Evolutionary conservation across 2,888 invertebrate species (phyloP).

Genomic region (Unio pictorum): DNA sequence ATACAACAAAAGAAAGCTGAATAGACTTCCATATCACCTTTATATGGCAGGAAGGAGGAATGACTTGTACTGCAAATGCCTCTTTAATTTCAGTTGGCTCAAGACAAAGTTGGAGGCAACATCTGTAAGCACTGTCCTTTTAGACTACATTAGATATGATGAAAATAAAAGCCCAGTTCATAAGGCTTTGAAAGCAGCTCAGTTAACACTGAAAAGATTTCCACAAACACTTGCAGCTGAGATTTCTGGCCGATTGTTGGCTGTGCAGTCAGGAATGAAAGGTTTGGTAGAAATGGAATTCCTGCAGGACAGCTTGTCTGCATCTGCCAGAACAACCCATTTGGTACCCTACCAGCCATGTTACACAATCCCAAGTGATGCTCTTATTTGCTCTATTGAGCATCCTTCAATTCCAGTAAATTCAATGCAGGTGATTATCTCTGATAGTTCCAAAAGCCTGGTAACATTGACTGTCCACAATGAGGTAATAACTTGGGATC

Average conservation of each 20-base stretch:
- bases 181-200: conserved; percentile 34
- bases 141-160: conserved; percentile 79
- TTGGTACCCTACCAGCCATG: conserved; percentile 45
- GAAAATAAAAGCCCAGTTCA: conserved; percentile 85
- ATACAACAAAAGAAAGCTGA: conserved; percentile 67
- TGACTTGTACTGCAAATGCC: conserved; percentile 90
- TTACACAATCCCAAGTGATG: conserved; percentile 38
- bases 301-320: conserved; percentile 32
- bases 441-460: conserved; percentile 39
- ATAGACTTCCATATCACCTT: conserved; percentile 65
- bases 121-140: conserved; percentile 91
- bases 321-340: conserved; percentile 67
- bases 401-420: conserved; percentile 73
- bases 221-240: conserved; percentile 96
- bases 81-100: conserved; percentile 97
- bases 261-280: conserved; percentile 68
- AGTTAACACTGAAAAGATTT: conserved; percentile 87
- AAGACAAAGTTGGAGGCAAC: conserved; percentile 95
- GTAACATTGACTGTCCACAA: conserved; percentile 37
- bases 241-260: conserved; percentile 89
- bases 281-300: conserved; percentile 31
- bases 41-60: conserved; percentile 75
- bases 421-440: conserved; percentile 27
- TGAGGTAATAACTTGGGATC: conserved; percentile 46
- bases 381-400: conserved; percentile 39